These are phyloP conservation scores for Thecocarcelia acutangulata DNA, from an alignment of 2,888 invertebrate species.

Conservation along the genomic window DNA sequence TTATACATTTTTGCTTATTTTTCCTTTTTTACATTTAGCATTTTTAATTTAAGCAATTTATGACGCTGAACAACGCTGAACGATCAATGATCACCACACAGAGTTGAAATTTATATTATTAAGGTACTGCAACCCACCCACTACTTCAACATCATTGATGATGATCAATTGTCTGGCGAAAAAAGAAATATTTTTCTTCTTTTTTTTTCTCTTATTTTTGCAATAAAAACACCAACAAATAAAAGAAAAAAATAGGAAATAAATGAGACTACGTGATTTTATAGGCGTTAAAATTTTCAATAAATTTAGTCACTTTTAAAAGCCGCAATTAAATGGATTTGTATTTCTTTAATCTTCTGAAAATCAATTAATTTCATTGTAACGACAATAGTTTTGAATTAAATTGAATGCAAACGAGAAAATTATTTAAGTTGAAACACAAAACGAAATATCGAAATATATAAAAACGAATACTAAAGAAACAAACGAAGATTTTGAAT, in stretches of 20 bases:
- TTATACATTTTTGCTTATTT: conserved; percentile 1
- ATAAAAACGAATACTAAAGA: conserved; percentile 41
- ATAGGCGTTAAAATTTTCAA: conserved; percentile 49
- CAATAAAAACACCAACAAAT: conserved; percentile 21
- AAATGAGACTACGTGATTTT: conserved; percentile 50
- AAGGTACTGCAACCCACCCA: conserved; percentile 17
- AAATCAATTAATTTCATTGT: conserved; percentile 32
- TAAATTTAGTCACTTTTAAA: conserved; percentile 64
- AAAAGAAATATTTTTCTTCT: too few species aligned
- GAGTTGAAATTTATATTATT: conserved; percentile 44
- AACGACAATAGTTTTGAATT: conserved; percentile 35
- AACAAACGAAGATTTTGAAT: conserved; percentile 19
- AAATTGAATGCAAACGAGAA: conserved; percentile 43
- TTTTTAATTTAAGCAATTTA: conserved; percentile 46
- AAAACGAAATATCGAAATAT: conserved; percentile 35
- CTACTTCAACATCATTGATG: conserved; percentile 1
- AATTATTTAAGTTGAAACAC: neutral
- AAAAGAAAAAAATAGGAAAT: neutral
- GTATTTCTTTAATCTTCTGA: conserved; percentile 6
- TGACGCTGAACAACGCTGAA: conserved; percentile 35
- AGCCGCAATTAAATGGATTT: conserved; percentile 64
- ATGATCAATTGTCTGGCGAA: neutral
- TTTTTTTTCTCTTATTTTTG: neutral
- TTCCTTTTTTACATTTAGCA: conserved; percentile 1
- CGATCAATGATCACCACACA: conserved; percentile 49